Percentiles rank a stretch among this genome's conserved stretches.
These are phyloP conservation scores for Chinchilla lanigera DNA, from an alignment of 2,113 vertebrate species.

Conservation along the genomic window DNA sequence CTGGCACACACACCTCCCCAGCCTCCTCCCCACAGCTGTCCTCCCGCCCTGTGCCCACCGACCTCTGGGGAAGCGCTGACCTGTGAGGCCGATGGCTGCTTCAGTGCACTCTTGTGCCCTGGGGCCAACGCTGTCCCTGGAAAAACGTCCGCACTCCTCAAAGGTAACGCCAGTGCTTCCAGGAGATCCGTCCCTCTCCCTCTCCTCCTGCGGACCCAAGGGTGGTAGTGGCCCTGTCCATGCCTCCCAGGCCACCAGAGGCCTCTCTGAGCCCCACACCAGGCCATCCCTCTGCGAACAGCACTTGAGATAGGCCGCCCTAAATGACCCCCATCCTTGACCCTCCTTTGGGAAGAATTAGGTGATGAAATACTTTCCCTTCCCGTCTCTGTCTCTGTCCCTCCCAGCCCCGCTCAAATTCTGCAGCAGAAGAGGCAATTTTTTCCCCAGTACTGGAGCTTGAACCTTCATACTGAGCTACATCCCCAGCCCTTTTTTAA, in stretches of 20 bases:
- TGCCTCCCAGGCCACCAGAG: rapidly evolving
- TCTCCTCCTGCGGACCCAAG: not conserved
- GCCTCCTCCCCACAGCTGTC: too few species aligned
- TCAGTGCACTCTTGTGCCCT: too few species aligned
- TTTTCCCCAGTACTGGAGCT: not conserved
- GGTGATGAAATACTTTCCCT: not conserved
- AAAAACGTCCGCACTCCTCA: not conserved
- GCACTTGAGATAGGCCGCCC: too few species aligned
- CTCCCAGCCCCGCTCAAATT: not conserved
- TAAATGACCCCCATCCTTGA: not conserved
- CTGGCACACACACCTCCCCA: not conserved
- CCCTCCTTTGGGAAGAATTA: not conserved
- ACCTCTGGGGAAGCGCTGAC: not conserved
- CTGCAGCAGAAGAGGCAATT: not conserved
- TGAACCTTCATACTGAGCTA: not conserved
- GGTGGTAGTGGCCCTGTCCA: rapidly evolving
- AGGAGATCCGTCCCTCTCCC: not conserved
- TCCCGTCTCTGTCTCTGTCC: not conserved
- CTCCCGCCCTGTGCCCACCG: rapidly evolving
- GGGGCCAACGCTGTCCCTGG: not conserved
- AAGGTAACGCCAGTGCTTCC: not conserved
- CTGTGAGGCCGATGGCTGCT: rapidly evolving
- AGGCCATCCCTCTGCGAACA: too few species aligned
- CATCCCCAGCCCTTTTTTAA: not conserved
- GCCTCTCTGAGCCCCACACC: not conserved